Base-by-base conservation (phyloP, 2,113 vertebrate genomes). In the Dromaius novaehollandiae region DNA sequence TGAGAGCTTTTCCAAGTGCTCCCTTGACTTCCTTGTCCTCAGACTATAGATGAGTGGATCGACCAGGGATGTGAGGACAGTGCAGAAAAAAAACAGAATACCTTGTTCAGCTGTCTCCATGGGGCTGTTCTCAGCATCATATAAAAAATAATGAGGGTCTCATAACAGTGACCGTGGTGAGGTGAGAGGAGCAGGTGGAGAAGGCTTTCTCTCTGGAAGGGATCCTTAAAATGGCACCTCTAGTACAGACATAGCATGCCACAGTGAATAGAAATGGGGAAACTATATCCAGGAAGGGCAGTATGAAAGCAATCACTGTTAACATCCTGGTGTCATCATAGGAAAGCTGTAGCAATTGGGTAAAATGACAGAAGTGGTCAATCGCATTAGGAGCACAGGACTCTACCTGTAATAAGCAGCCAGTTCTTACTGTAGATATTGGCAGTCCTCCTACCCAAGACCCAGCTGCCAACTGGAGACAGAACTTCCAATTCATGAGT, bases 341-440 rank as follows among this genome's bases (percentile, higher is more conserved):
- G 48, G 93, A 91, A 30, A 95, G 74, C 24, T 96, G 87, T 8
- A 95, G 24, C 4, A 96, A 17, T 22, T 96, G 96, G 8, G 68
- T 84, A 82, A 88, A 95, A 77, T 96, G 92, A 88, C 90, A 95
- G 36, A 81, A 85, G 40, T 96, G 95, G 30, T 96, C 90, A 50
- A 81, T 93, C 22, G 81, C 7, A 77, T 74, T 85, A 36, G 81
- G 90, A 3, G 8, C 46, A 38, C 82, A 97, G 56, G 92, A 97
- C 63, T 84, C 73, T 20, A 96, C 91, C 2, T 12, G 26, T 32
- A 80, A 50, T 19, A 97, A 4, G 34, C 87, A 32, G 68, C 77
- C 51, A 28, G 77, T 82, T 24, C 21, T 34, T 58, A 89, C 63
- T 48, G 84, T 85, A 63, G 92, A 82, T 44, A 89, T 75, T 56